Evolutionary conservation across 2,797 vertebrate genomes (phyloP).

Genomic region (Acanthurus tractus): DNA sequence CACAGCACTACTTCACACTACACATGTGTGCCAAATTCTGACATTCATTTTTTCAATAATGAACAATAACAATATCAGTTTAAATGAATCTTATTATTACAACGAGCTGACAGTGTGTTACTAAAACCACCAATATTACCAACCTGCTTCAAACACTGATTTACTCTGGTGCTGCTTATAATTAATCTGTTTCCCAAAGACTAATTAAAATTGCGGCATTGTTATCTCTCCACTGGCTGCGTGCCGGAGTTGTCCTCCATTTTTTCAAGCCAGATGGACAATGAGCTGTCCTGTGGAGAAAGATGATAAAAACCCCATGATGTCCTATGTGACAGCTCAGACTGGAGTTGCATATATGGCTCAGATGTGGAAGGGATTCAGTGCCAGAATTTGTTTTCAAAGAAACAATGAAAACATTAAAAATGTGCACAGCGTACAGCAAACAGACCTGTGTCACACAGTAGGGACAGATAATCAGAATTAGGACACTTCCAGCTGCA

Average conservation of each 20-base stretch:
- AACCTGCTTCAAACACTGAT: neutral
- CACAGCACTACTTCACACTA: neutral
- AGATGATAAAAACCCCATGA: conserved; percentile 35
- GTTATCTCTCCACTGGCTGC: conserved; percentile 19
- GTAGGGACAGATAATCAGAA: conserved; percentile 31
- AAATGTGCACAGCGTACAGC: neutral
- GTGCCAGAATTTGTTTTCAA: neutral
- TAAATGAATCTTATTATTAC: neutral
- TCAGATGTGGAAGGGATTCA: conserved; percentile 6
- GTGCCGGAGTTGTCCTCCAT: conserved; percentile 12
- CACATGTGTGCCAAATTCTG: neutral
- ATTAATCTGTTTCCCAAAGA: conserved; percentile 1
- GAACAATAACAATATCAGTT: neutral
- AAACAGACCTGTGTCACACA: conserved; percentile 28
- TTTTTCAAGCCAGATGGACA: conserved; percentile 44
- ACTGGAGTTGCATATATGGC: conserved; percentile 8
- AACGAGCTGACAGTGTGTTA: neutral
- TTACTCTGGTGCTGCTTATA: neutral
- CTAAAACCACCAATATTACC: neutral
- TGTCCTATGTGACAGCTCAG: conserved; percentile 38
- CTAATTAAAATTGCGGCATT: conserved; percentile 12
- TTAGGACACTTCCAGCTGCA: conserved; percentile 45
- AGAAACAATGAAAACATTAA: neutral
- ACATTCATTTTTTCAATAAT: neutral
- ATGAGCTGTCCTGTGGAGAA: conserved; percentile 33